Evolutionary conservation across 2,888 invertebrate species (phyloP).

Genomic region (Troides aeacus): DNA sequence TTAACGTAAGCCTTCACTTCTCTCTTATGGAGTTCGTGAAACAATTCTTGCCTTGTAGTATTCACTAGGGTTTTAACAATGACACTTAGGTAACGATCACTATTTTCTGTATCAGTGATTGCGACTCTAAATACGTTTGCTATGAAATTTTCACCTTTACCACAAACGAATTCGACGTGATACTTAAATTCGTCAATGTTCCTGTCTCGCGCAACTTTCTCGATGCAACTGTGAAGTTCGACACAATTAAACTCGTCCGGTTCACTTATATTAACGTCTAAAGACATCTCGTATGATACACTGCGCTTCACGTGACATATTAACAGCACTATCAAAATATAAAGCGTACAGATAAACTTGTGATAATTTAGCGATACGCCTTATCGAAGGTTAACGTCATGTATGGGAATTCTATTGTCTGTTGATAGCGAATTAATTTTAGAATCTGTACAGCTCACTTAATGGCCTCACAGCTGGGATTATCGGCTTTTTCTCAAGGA

Average conservation of each 20-base stretch:
- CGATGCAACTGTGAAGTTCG: slow-evolving; percentile 59
- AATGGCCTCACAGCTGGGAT: too few species aligned
- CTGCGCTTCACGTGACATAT: slow-evolving; percentile 26
- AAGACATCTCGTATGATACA: slow-evolving; percentile 51
- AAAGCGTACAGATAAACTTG: neutral
- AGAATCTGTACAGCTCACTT: neutral
- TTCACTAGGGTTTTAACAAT: slow-evolving; percentile 68
- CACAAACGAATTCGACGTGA: slow-evolving; percentile 61
- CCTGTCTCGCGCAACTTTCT: slow-evolving; percentile 50
- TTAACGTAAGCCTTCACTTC: slow-evolving; percentile 59
- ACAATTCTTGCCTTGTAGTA: slow-evolving; percentile 60
- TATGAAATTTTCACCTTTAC: slow-evolving; percentile 59
- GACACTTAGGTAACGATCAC: slow-evolving; percentile 46
- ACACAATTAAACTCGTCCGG: slow-evolving; percentile 65
- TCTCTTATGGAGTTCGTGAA: slow-evolving; percentile 60
- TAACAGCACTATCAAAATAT: slow-evolving; percentile 2
- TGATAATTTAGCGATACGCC: slow-evolving; percentile 19
- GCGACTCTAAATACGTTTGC: slow-evolving; percentile 65
- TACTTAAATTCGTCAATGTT: slow-evolving; percentile 59
- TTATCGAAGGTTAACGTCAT: slow-evolving; percentile 15
- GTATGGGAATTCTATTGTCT: neutral
- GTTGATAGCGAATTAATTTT: slow-evolving; percentile 1
- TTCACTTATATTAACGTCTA: slow-evolving; percentile 72
- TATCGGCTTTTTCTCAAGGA: too few species aligned
- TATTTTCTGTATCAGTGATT: slow-evolving; percentile 48